phyloP scores from a whole-genome alignment of 1,140 invertebrate genomes.

The Rhagoletis zephyria region DNA sequence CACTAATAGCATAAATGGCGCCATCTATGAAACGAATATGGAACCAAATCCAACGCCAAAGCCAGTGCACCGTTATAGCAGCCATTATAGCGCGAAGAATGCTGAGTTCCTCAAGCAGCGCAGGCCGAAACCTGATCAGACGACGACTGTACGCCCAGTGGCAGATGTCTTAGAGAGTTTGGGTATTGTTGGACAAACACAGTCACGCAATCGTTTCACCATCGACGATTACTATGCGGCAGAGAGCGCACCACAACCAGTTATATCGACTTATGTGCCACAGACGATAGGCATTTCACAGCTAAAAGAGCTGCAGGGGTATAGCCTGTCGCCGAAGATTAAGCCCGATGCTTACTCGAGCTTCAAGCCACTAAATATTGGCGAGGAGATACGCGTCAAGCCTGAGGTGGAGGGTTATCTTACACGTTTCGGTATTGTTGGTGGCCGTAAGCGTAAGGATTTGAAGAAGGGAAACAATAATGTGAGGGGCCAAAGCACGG shows the following conservation, averaged over 20 bases:
- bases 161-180: constrained; percentile 69
- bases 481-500: constrained; percentile 13
- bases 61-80: constrained; percentile 64
- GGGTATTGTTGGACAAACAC: constrained; percentile 65
- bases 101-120: constrained; percentile 65
- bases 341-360: constrained; percentile 68
- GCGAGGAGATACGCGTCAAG: constrained; percentile 68
- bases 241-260: constrained; percentile 67
- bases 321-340: constrained; percentile 61
- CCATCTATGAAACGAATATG: constrained; percentile 55
- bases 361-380: constrained; percentile 70
- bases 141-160: constrained; percentile 65
- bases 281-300: constrained; percentile 62
- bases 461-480: constrained; percentile 61
- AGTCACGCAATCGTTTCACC: constrained; percentile 62
- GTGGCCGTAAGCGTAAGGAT: constrained; percentile 59
- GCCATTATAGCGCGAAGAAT: constrained; percentile 71
- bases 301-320: constrained; percentile 62
- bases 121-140: constrained; percentile 26
- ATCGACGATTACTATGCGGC: constrained; percentile 69
- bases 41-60: constrained; percentile 40
- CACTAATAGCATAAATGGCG: constrained; percentile 57
- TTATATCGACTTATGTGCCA: constrained; percentile 58
- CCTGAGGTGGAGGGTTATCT: constrained; percentile 71
- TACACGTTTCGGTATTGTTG: constrained; percentile 70